Percentiles rank a stretch among this genome's conserved stretches.
phyloP scores from a whole-genome alignment of 2,113 vertebrate species.

The Amblyopsis rosae region DNA sequence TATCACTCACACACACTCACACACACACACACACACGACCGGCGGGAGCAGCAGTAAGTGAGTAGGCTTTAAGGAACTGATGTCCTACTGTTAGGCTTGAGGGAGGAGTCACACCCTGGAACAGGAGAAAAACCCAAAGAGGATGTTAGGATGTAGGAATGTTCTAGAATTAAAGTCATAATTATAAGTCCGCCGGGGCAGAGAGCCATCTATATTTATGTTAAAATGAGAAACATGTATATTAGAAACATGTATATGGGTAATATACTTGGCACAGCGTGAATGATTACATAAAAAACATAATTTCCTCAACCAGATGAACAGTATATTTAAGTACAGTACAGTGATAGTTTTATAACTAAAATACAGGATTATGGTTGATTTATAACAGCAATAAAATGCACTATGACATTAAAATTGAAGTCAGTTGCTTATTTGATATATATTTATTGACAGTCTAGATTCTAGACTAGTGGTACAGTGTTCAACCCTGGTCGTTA shows the following conservation, averaged over 20 bases:
- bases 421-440: not conserved
- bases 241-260: no score
- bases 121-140: constrained; percentile 71
- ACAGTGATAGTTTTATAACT: no score
- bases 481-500: no score
- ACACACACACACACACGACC: constrained; percentile 55
- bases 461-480: not conserved
- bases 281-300: no score
- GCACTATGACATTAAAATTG: not conserved
- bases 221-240: no score
- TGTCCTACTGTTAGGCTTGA: constrained; percentile 94
- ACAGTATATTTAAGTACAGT: not conserved
- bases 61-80: constrained; percentile 85
- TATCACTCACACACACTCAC: constrained; percentile 25
- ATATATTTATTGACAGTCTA: not conserved
- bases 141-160: constrained; percentile 49
- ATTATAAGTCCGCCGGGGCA: no score
- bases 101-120: constrained; percentile 87
- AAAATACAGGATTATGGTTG: not conserved
- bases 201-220: not conserved
- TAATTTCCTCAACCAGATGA: no score
- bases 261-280: no score
- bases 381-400: constrained; percentile 45
- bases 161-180: not conserved
- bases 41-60: constrained; percentile 82